Conservation (phyloP, 2,888 invertebrate genomes). For the Allolobophora icterica region DNA sequence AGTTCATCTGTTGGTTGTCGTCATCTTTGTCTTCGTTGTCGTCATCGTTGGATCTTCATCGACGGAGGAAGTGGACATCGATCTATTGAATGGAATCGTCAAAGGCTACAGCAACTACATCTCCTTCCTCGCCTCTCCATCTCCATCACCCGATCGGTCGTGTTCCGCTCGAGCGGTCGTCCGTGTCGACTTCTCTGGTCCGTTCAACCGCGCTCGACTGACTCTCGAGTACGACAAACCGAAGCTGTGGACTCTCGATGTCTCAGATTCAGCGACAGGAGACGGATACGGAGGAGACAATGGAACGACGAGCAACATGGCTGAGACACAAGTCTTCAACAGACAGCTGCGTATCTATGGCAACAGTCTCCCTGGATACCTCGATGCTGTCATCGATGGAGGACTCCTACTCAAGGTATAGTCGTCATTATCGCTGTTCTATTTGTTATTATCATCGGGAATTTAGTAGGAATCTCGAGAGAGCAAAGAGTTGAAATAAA, state of each 20-base stretch:
- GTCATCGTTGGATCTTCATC: not conserved
- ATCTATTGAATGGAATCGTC: slow-evolving; percentile 56
- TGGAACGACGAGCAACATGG: slow-evolving; percentile 57
- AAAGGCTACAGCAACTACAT: slow-evolving; percentile 60
- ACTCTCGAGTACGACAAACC: slow-evolving; percentile 58
- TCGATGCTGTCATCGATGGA: slow-evolving; percentile 60
- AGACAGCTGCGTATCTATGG: slow-evolving; percentile 61
- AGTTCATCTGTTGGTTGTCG: not conserved
- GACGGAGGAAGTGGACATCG: slow-evolving; percentile 52
- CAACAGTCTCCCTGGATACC: slow-evolving; percentile 58
- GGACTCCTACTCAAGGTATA: slow-evolving; percentile 56
- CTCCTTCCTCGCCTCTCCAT: slow-evolving; percentile 55
- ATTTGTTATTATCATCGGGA: too few relatives aligned
- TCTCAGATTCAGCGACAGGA: slow-evolving; percentile 58
- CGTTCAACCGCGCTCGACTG: slow-evolving; percentile 52
- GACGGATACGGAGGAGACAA: slow-evolving; percentile 58
- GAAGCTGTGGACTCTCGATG: slow-evolving; percentile 60
- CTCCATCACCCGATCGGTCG: slow-evolving; percentile 35
- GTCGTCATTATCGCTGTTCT: too few relatives aligned
- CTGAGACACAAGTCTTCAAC: slow-evolving; percentile 61
- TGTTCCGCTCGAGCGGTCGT: slow-evolving; percentile 60
- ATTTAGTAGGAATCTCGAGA: too few relatives aligned
- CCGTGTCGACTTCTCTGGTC: slow-evolving; percentile 57
- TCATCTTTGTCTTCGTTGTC: not conserved
- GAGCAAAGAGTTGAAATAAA: too few relatives aligned